Evolutionary conservation across 2,113 vertebrate genomes (phyloP).

Genomic region (Lophotis ruficrista): DNA sequence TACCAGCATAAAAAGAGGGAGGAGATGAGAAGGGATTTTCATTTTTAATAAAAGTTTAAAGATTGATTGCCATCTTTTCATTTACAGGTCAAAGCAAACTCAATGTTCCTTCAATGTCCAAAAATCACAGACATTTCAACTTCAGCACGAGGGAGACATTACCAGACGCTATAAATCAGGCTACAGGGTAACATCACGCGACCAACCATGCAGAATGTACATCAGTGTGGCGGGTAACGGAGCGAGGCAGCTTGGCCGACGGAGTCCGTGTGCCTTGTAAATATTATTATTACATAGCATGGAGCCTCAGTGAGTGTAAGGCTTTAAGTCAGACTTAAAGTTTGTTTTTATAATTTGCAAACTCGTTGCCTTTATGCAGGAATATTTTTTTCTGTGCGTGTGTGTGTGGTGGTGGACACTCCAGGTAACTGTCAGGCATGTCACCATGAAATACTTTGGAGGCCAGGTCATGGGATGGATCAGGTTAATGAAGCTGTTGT

Average conservation of each 20-base stretch:
- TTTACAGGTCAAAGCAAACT: slow-evolving; percentile 3
- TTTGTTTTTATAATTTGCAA: background rate
- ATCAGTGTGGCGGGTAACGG: background rate
- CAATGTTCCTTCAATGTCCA: background rate
- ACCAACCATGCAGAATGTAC: background rate
- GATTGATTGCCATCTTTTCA: background rate
- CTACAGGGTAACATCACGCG: background rate
- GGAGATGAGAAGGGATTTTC: background rate
- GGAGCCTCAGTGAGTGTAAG: background rate
- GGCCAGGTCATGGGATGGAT: background rate
- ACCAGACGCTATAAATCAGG: slow-evolving; percentile 13
- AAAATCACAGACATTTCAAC: background rate
- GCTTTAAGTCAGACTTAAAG: background rate
- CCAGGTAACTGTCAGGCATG: background rate
- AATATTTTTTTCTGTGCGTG: background rate
- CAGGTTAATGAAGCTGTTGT: background rate
- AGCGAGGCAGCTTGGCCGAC: background rate
- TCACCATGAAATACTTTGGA: background rate
- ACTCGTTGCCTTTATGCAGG: background rate
- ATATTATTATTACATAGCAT: background rate
- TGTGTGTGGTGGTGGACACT: background rate
- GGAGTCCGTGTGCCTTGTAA: background rate
- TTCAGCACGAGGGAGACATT: background rate
- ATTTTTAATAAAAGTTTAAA: background rate
- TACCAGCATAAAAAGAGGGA: background rate